Conservation (phyloP, 2,113 vertebrate species). For the Corythaeola cristata region DNA sequence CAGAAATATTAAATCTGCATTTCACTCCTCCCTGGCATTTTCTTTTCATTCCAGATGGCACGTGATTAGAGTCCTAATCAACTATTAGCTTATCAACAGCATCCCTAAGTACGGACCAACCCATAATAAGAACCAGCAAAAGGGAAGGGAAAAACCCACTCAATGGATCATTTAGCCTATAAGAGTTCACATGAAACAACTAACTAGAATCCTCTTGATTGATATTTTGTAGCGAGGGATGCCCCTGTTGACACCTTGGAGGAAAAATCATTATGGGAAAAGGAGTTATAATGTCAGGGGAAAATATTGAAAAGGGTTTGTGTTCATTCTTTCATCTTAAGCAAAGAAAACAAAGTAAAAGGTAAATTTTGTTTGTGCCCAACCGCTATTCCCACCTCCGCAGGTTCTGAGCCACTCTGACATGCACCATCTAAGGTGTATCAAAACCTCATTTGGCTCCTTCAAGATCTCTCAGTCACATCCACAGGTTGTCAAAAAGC, state of each 20-base stretch:
- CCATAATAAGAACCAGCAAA: background rate
- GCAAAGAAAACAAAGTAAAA: background rate
- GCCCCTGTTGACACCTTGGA: background rate
- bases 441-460: background rate
- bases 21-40: background rate
- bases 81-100: background rate
- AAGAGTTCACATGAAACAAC: background rate
- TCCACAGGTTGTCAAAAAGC: background rate
- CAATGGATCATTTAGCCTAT: background rate
- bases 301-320: background rate
- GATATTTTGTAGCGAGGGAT: background rate
- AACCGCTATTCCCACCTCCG: background rate
- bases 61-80: background rate
- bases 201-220: background rate
- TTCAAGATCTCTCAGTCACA: background rate
- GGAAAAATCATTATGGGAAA: background rate
- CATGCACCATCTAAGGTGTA: background rate
- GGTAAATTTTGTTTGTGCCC: background rate
- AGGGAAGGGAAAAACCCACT: background rate
- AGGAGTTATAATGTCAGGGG: background rate
- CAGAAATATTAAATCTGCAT: background rate
- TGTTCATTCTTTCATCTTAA: background rate
- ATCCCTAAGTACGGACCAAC: background rate
- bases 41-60: background rate
- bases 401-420: conserved; percentile 11